Base-by-base conservation (phyloP, 2,888 invertebrate genomes). In the Ophion slaviceki region DNA sequence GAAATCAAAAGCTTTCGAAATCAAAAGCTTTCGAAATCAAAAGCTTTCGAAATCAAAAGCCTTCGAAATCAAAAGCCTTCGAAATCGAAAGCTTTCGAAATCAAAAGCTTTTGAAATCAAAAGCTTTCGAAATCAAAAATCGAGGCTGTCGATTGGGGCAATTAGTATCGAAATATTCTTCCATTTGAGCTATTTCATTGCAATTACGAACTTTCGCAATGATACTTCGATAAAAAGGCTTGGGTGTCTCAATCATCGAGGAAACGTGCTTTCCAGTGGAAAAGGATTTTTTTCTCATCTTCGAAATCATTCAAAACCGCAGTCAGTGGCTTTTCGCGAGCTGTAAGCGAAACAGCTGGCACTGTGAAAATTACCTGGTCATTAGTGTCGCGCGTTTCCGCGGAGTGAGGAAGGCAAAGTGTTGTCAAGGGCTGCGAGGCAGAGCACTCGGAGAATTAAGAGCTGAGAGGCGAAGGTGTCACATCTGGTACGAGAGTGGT, bases 401-500 rank as follows among this genome's bases (percentile, higher is more conserved):
- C 5, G 24, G 47, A 24, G 62, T 11, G 24, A 36, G 70, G 70
- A 67, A 66, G 28, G 70, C 59, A 36, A 68, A 75, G n/a, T 75
- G 71, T 36, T 80, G 80, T 66, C 87, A 89, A 87, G 86, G 81
- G 85, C 77, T 87, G 80, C 88, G 88, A 88, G 82, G 87, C 82
- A 82, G 71, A 83, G 87, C 81, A 78, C 75, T 76, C 32, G 28
- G 59, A 62, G 6, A 28, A 57, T 8, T 17, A 57, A 67, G 8
- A 59, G 61, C 47, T 82, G 78, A 20, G 24, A 85, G 71, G 53
- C 79, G 53, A 75, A 76, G 75, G 79, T 82, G 79, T 75, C 81
- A 75, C 76, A 76, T 85, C 82, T 82, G 85, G 85, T 66, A 72
- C 86, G 87, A 87, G 85, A 90, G 88, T 88, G 84, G 89, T 90